Evolutionary conservation across 2,888 invertebrate species (phyloP), one percentile per base, ranked within the genome.

Genomic region (Myathropa florea): DNA sequence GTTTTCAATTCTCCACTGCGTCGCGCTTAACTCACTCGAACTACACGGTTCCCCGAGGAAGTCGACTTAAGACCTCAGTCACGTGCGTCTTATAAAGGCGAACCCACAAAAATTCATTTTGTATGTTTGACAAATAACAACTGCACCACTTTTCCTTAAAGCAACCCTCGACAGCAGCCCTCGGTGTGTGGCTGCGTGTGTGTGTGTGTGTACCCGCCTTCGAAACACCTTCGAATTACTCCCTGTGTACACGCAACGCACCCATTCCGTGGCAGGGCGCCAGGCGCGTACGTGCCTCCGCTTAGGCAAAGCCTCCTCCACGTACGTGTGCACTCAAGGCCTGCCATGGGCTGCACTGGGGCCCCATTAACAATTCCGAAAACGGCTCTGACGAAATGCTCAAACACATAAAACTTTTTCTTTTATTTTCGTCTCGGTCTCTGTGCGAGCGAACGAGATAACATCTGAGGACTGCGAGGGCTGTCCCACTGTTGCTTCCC

Each of bases 51-150:
- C 59, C 33, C n/a, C 46, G 12, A 63, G 23, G 67, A 23, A 36
- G 21, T 9, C 4, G 14, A 78, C 57, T 86, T 86, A 86, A 79
- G 73, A 86, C 55, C 75, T 75, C 73, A 71, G 78, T 86, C 86
- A 86, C 86, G 86, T 86, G 86, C 23, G 65, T 10, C 78, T 83
- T 83, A 86, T 86, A 86, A 86, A 86, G 83, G 65, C 77, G 36
- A 83, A 75, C 72, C 82, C 85, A 73, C 77, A 78, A 82, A 82
- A 85, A 78, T 78, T 86, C 83, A 86, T 86, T 86, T 86, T 86
- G 86, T 79, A 83, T 86, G 86, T 86, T 86, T 86, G 86, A 83
- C 86, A 86, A 86, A 79, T 83, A 86, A 86, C 83, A 86, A 86
- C 83, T 86, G 86, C 86, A 86, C 78, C 83, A 86, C 65, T 83